These are phyloP conservation scores for Oncorhynchus masou DNA, from an alignment of 2,113 vertebrate genomes.

Conservation along the genomic window DNA sequence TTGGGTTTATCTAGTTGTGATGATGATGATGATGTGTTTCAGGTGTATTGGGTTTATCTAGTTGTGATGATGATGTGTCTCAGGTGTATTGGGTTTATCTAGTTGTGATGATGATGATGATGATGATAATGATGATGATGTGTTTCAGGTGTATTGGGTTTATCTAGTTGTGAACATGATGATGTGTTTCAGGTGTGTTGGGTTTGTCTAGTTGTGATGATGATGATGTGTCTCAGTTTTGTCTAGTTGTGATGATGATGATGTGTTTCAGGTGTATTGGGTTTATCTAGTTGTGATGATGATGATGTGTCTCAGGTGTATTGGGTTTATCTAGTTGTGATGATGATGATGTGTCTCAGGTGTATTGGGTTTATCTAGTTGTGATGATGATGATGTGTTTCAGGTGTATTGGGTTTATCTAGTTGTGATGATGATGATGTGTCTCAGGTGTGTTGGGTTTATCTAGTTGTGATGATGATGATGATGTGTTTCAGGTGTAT, in stretches of 20 bases:
- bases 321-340: no score
- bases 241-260: no score
- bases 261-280: conserved; percentile 64
- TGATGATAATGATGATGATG: background rate
- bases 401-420: background rate
- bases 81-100: conserved; percentile 92
- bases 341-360: no score
- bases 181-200: background rate
- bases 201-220: background rate
- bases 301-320: no score
- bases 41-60: background rate
- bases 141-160: background rate
- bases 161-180: background rate
- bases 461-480: background rate
- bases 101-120: background rate
- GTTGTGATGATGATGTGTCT: background rate
- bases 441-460: background rate
- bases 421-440: background rate
- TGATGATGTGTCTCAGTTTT: background rate
- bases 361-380: no score
- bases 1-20: background rate
- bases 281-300: no score
- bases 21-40: background rate
- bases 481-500: conserved; percentile 79
- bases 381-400: no score